Conservation (phyloP, 1,140 invertebrate genomes). For the Patella vulgata region DNA sequence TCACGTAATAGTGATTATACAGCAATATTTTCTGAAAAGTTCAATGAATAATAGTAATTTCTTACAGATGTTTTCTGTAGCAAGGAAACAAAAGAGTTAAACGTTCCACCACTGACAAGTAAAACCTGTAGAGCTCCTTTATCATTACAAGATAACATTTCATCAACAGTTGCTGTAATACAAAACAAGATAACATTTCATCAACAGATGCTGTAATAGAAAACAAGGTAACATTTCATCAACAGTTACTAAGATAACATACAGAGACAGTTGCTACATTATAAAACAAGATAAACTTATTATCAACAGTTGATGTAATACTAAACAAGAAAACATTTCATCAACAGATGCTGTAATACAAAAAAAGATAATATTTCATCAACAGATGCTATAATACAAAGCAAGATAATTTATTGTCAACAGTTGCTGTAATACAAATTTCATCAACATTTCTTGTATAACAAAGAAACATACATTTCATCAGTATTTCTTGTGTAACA, state of each 20-base stretch:
- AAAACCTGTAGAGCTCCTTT: slow-evolving; percentile 53
- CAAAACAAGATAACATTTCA: slow-evolving; percentile 22
- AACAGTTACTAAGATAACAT: too few relatives aligned
- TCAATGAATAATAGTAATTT: slow-evolving; percentile 12
- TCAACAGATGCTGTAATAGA: slow-evolving; percentile 49
- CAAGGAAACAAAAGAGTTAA: slow-evolving; percentile 55
- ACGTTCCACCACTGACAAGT: slow-evolving; percentile 53
- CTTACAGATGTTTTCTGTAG: slow-evolving; percentile 58
- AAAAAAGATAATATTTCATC: slow-evolving; percentile 31
- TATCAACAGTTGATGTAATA: too few relatives aligned
- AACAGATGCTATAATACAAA: slow-evolving; percentile 44
- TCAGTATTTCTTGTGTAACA: too few relatives aligned
- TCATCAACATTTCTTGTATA: too few relatives aligned
- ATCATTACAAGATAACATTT: slow-evolving; percentile 58
- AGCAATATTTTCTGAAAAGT: background rate
- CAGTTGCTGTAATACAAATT: too few relatives aligned
- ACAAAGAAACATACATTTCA: too few relatives aligned
- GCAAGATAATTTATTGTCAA: too few relatives aligned
- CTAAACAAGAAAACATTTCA: slow-evolving; percentile 58
- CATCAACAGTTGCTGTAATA: slow-evolving; percentile 52
- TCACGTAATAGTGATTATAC: background rate
- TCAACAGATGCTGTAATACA: slow-evolving; percentile 49
- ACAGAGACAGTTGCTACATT: too few relatives aligned
- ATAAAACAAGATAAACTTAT: too few relatives aligned
- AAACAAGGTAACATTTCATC: slow-evolving; percentile 31